Percentiles rank a stretch among this genome's conserved stretches.
These are phyloP conservation scores for Craniophora ligustri DNA, from an alignment of 2,888 invertebrate species.

Conservation along the genomic window DNA sequence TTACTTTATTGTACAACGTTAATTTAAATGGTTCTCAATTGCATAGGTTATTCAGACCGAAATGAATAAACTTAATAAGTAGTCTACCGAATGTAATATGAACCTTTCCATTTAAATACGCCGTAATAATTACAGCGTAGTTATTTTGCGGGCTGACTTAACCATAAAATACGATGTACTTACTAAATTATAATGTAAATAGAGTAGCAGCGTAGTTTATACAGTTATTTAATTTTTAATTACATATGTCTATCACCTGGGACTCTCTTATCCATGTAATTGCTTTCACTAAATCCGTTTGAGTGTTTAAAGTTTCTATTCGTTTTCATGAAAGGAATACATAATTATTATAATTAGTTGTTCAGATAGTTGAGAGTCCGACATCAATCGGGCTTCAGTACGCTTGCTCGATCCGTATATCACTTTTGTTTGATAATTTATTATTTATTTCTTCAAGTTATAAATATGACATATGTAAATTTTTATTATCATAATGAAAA, in stretches of 20 bases:
- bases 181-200: constrained; percentile 25
- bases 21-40: too few species aligned
- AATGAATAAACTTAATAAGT: too few species aligned
- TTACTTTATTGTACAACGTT: too few species aligned
- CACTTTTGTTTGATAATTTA: too few species aligned
- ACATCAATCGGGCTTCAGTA: too few species aligned
- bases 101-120: not conserved
- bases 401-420: too few species aligned
- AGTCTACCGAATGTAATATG: too few species aligned
- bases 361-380: not conserved
- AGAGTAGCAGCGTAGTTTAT: constrained; percentile 12
- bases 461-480: too few species aligned
- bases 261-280: constrained; percentile 30
- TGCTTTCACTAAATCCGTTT: constrained; percentile 21
- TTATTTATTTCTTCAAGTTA: too few species aligned
- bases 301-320: constrained; percentile 2
- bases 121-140: constrained; percentile 6
- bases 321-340: constrained; percentile 2
- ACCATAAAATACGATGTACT: not conserved
- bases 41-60: too few species aligned
- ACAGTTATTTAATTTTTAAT: constrained; percentile 27
- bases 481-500: too few species aligned
- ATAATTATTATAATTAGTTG: not conserved
- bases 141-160: not conserved
- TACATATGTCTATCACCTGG: constrained; percentile 29